These are phyloP conservation scores for Clistopyga incitator DNA, from an alignment of 2,888 invertebrate genomes.

Conservation along the genomic window DNA sequence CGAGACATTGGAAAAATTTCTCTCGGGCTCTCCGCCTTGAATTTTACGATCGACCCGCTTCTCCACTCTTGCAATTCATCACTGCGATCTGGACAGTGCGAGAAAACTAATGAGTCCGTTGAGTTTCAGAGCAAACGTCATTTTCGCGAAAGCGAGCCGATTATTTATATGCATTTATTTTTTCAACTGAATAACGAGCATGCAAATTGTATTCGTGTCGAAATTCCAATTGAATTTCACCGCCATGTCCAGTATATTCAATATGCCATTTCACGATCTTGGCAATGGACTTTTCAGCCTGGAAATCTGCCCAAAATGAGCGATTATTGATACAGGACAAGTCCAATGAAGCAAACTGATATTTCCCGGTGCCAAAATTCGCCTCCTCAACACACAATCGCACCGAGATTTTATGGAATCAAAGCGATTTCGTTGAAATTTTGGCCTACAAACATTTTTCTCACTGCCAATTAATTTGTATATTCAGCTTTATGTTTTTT, in stretches of 20 bases:
- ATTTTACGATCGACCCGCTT: conserved; percentile 67
- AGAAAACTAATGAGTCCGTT: conserved; percentile 52
- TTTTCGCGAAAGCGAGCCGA: conserved; percentile 19
- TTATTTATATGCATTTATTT: conserved; percentile 1
- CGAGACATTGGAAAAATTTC: conserved; percentile 57
- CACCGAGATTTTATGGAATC: neutral
- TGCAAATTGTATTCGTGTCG: conserved; percentile 1
- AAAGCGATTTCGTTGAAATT: too few relatives aligned
- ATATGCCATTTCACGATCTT: conserved; percentile 7
- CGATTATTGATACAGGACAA: neutral
- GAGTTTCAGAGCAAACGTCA: conserved; percentile 45
- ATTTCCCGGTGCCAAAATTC: neutral
- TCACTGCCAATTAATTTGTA: too few relatives aligned
- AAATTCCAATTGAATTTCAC: neutral
- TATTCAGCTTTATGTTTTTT: too few relatives aligned
- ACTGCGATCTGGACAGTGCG: conserved; percentile 33
- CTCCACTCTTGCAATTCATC: conserved; percentile 65
- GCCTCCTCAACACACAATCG: neutral
- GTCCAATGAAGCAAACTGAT: neutral
- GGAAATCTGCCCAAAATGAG: conserved; percentile 1
- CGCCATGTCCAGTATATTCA: neutral
- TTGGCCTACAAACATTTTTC: too few relatives aligned
- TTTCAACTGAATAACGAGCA: conserved; percentile 7
- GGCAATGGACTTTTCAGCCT: neutral
- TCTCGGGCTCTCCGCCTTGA: conserved; percentile 49